Base-by-base conservation (phyloP, 2,888 invertebrate species). In the Hirtodrosophila alboralis region DNA sequence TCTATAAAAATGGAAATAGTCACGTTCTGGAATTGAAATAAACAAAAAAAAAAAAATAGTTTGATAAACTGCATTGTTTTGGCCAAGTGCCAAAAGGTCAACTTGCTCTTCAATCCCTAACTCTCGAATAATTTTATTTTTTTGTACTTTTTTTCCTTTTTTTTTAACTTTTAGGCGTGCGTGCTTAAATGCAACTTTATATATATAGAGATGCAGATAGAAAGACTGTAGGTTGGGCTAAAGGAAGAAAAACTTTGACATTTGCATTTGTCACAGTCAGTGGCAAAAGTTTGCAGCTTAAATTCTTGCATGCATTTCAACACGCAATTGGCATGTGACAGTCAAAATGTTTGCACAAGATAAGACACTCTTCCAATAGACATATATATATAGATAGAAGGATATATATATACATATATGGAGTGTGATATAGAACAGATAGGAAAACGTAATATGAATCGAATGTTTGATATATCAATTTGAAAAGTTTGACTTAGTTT, bases 381-480 rank as follows among this genome's bases (percentile, higher is more conserved):
- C 14, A 54, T 23, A 57, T 38, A 43, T 40, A 26, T 9, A 44
- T n/a, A 21, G 8, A 34, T 10, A 30, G 10, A 26, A 23, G 7
- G 3, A 26, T 1, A 21, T 2, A 34, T 2, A 33, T n/a, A 10
- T 6, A 14, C 28, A 6, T 2, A 26, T n/a, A n/a, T 7, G 9
- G 7, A 21, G n/a, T n/a, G n/a, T n/a, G n/a, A 6, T 8, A 28
- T 21, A 1, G 30, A 16, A 47, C 43, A n/a, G 47, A 8, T n/a
- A 12, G 36, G 8, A 36, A 37, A 21, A 21, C n/a, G 37, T 47
- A 52, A 69, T 53, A 72, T 51, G 81, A 83, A 84, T 83, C 79
- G 86, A 84, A 81, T 86, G 84, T 84, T 75, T 81, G 78, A 84
- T 84, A 84, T 84, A 86, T 83, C 87, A 83, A 83, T 83, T 83